Evolutionary conservation across 2,888 invertebrate genomes (phyloP), one percentile per base, ranked within the genome.

Genomic region (Caenorhabditis angaria): DNA sequence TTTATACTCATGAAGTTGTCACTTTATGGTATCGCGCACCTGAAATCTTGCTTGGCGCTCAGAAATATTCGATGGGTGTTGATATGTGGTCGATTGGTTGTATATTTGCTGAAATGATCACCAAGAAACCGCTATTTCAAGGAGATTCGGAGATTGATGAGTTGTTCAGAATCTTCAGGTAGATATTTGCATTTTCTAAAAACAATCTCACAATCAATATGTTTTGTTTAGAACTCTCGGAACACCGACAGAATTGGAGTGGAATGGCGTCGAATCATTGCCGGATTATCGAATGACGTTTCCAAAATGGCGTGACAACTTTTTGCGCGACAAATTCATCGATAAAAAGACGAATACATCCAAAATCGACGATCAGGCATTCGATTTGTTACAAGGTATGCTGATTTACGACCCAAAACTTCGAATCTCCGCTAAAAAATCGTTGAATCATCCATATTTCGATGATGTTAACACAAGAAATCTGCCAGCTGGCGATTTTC

Each of bases 111-210:
- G 97, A 99, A 90, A 95, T 99, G 87, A 93, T 92, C 88, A 87
- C 87, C 48, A 83, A 83, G 64, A 82, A 78, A 62, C 84, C 97
- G 20, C 89, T 97, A 61, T 97, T 99, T 90, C 94, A 95, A 58
- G 99, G 97, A 35, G 97, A 99, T 89, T 97, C 96, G 62, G 99
- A 99, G 90, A 96, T 96, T 85, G 97, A 99, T 90, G 97, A 99
- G 89, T 90, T 99, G 61, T 99, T 96, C 90, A 92, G 95, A 87
- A 94, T 99, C 88, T 99, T 99, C 89, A 92, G 88, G 84, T 89
- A n/a, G 10, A 58, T 65, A 29, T 32, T 32, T 32, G 6, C 12
- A 5, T 8, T 20, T 5, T 25, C 3, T 20, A 29, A n/a, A 1
- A 51, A n/a, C 27, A 35, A 48, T 18, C 63, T 20, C n/a, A 54